Base-by-base conservation (phyloP, 2,113 vertebrate genomes). In the Herpetotheres cachinnans region DNA sequence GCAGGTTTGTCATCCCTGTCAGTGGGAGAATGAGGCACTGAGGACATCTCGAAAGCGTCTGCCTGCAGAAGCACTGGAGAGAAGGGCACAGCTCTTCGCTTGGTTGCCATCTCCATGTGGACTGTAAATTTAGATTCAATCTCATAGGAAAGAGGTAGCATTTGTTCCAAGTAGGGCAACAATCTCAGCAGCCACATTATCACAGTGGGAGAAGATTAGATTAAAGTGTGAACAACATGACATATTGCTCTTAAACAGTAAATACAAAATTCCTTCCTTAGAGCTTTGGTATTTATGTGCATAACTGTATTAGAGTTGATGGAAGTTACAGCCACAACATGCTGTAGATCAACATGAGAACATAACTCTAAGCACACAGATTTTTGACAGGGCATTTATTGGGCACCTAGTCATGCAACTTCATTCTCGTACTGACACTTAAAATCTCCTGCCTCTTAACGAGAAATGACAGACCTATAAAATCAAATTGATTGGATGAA, bases 201-300 rank as follows among this genome's bases (percentile, higher is more conserved):
- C 96, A 87, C 95, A 94, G 94, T 70, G 62, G 93, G 93, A 85
- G 93, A 96, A 95, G 91, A 97, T 92, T 77, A 97, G 89, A 95
- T 87, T 95, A 76, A 91, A 95, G 89, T 66, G 78, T 80, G 89
- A 97, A 97, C 91, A 95, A 94, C 78, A 55, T 73, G 93, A 85
- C 86, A 82, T 93, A 87, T 50, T 89, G 84, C 62, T 95, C 86
- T 97, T 89, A 91, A 96, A 96, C 89, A 95, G 83, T 93, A 95
- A 94, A 95, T 85, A 96, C 70, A 76, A 91, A 95, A 91, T 87
- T 95, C 86, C 94, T 72, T 49, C 93, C 89, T 93, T 72, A 82
- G 62, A 80, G 84, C 65, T 87, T 91, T 76, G 42, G 62, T 84
- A 91, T 89, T 96, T 94, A 82, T 76, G 70, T 80, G 58, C 54